Percentiles rank a stretch among this genome's conserved stretches.
Evolutionary conservation across 2,113 vertebrate genomes (phyloP).

Genomic region (Lathamus discolor): DNA sequence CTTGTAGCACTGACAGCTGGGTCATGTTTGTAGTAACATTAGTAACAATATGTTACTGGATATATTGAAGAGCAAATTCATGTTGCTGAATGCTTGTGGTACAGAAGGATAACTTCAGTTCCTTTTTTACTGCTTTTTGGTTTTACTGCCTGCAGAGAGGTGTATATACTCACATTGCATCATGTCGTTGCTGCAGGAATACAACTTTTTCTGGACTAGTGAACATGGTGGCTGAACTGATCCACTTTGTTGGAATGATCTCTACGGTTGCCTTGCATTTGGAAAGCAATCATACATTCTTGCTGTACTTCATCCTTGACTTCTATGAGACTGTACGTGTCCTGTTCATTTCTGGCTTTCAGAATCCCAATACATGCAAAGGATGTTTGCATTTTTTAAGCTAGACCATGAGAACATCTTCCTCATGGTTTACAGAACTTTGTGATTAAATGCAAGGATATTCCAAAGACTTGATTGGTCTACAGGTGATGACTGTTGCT

Average conservation of each 20-base stretch:
- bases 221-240: constrained; percentile 79
- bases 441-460: neutral
- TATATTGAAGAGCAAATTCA: neutral
- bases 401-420: neutral
- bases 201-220: constrained; percentile 81
- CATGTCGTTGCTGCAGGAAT: constrained; percentile 73
- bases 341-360: neutral
- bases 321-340: constrained; percentile 88
- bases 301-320: constrained; percentile 87
- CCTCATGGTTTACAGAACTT: neutral
- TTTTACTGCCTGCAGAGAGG: neutral
- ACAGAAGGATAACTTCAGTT: neutral
- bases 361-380: neutral
- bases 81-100: neutral
- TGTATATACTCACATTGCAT: neutral
- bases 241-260: constrained; percentile 84
- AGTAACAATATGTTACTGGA: neutral
- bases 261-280: constrained; percentile 79
- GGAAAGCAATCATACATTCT: constrained; percentile 79
- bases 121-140: neutral
- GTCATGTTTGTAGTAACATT: neutral
- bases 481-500: neutral
- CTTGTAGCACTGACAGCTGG: neutral
- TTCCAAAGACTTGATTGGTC: neutral
- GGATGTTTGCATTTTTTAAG: neutral